Evolutionary conservation across 1,140 invertebrate genomes (phyloP), one percentile per base, ranked within the genome.

Genomic region (Helicoverpa zea): DNA sequence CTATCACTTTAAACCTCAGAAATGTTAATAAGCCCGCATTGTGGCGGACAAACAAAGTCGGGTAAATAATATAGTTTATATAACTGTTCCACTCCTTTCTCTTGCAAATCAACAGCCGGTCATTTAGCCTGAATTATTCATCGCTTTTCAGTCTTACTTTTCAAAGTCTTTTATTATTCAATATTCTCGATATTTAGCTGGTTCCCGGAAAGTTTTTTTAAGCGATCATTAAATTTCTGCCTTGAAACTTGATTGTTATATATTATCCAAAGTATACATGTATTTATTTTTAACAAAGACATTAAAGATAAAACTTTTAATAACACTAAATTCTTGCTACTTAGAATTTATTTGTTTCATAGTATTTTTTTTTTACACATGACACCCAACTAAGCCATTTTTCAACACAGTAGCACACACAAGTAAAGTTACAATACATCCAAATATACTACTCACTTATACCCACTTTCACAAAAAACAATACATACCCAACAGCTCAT

Each of bases 71-170:
- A 77, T 64, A 30, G 49, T 54, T 43, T 30, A 52, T 63, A 76
- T 52, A 52, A 77, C 10, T 29, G 47, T 29, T 58, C 63, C n/a
- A 43, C 54, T 72, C 68, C 68, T 80, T 73, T 73, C 58, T 51
- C 43, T 73, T 80, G 78, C 78, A 80, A 80, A 73, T 80, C 78
- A 77, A 5, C 51, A 63, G 23, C 16, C 43, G 61, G 66, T 72
- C 64, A 80, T 72, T 79, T 70, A 70, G 43, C 7, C 58, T 80
- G 52, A 80, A 80, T 80, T 63, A 80, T 80, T 80, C 78, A 79
- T 63, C 14, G 16, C 59, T 30, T n/a, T 49, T 49, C 58, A 63
- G 66, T 18, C 29, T 80, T 73, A 80, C 68, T 80, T 80, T 80
- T 66, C 51, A 80, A 56, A 70, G 43, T 64, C 59, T 61, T 77